Percentiles rank a stretch among this genome's conserved stretches.
phyloP scores from a whole-genome alignment of 2,888 invertebrate species.

The Venusia cambrica region DNA sequence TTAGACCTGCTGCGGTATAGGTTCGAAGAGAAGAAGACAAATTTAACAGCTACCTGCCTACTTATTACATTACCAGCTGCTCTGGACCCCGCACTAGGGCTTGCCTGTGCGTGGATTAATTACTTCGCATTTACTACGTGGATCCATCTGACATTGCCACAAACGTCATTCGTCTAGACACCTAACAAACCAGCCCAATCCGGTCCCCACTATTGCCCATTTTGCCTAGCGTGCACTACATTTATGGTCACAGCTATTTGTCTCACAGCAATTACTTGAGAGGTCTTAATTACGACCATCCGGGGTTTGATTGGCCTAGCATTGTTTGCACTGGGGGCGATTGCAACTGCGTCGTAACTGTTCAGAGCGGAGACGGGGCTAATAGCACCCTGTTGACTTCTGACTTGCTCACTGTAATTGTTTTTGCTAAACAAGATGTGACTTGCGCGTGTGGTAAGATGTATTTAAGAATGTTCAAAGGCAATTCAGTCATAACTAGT shows the following conservation, averaged over 20 bases:
- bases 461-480: no score
- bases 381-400: slow-evolving; percentile 37
- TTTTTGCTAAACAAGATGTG: no score
- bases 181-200: slow-evolving; percentile 19
- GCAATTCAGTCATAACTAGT: no score
- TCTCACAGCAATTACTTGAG: slow-evolving; percentile 62
- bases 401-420: slow-evolving; percentile 19
- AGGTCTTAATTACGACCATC: slow-evolving; percentile 73
- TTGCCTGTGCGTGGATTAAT: no score
- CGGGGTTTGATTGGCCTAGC: slow-evolving; percentile 66
- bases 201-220: slow-evolving; percentile 5
- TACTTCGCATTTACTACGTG: no score
- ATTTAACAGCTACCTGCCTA: no score
- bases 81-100: no score
- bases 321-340: slow-evolving; percentile 66
- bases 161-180: no score
- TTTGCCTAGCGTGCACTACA: slow-evolving; percentile 9
- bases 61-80: no score
- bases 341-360: slow-evolving; percentile 57
- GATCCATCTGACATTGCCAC: no score
- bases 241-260: slow-evolving; percentile 39
- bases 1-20: not conserved
- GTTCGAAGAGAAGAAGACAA: no score
- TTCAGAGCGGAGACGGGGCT: slow-evolving; percentile 31
- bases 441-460: no score